A percentile compares a stretch with the other conserved stretches of the same genome.
These are phyloP conservation scores for Coryphaenoides rupestris DNA, from an alignment of 2,113 vertebrate species.

Conservation along the genomic window DNA sequence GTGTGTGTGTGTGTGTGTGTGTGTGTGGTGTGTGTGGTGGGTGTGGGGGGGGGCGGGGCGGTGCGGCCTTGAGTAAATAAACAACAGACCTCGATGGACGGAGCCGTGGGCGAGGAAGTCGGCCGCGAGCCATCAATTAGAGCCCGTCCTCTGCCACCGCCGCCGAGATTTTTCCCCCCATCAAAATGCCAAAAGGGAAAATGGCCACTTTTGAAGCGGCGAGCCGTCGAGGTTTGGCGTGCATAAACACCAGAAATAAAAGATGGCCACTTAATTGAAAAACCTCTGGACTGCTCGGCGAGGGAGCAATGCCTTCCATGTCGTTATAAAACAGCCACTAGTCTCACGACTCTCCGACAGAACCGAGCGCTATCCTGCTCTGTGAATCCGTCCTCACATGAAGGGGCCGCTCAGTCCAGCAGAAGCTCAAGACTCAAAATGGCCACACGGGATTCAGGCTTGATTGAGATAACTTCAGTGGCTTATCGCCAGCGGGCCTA, in stretches of 20 bases:
- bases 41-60: no score
- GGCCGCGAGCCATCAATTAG: constrained; percentile 58
- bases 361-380: constrained; percentile 49
- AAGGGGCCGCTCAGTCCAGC: constrained; percentile 58
- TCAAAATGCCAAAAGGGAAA: constrained; percentile 37
- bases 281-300: constrained; percentile 48
- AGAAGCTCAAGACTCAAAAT: constrained; percentile 51
- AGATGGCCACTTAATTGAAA: constrained; percentile 54
- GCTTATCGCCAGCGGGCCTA: not conserved
- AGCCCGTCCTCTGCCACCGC: constrained; percentile 38
- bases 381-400: constrained; percentile 59
- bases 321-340: no score
- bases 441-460: constrained; percentile 13
- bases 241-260: constrained; percentile 53
- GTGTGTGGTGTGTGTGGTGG: not conserved
- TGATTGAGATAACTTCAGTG: constrained; percentile 35
- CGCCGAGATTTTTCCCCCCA: no score
- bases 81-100: constrained; percentile 28
- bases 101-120: constrained; percentile 30
- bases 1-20: constrained; percentile 29
- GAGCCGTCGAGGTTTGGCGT: constrained; percentile 33
- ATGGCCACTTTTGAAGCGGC: not conserved
- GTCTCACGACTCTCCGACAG: constrained; percentile 43
- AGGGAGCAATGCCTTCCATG: constrained; percentile 56
- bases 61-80: constrained; percentile 49